Conservation (phyloP, 2,888 invertebrate species). For the Agonopterix subpropinquella region DNA sequence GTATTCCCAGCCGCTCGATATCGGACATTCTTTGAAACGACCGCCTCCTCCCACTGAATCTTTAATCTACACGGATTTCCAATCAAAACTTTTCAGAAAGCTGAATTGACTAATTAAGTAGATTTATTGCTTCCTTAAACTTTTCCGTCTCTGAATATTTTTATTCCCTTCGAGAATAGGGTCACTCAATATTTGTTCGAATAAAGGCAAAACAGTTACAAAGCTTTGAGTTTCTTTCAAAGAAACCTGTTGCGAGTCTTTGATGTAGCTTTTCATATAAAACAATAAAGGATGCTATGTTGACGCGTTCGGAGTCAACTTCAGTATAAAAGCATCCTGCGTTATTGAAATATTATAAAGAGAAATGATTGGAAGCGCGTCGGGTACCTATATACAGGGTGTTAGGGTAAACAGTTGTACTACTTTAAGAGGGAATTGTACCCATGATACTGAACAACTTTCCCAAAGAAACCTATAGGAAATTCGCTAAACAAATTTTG, state of each 20-base stretch:
- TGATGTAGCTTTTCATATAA: constrained; percentile 42
- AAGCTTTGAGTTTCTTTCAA: constrained; percentile 42
- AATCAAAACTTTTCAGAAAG: constrained; percentile 58
- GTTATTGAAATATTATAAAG: constrained; percentile 37
- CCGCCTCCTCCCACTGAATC: constrained; percentile 29
- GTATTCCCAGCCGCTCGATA: constrained; percentile 19
- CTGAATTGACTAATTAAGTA: constrained; percentile 65
- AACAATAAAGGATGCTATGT: constrained; percentile 33
- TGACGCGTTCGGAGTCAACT: constrained; percentile 24
- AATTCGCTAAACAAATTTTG: too few species aligned
- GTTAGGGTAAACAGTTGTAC: too few species aligned
- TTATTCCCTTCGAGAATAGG: constrained; percentile 33
- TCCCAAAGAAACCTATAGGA: too few species aligned
- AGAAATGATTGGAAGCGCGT: constrained; percentile 38
- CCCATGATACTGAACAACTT: too few species aligned
- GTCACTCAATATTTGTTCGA: constrained; percentile 52
- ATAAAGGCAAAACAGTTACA: constrained; percentile 13
- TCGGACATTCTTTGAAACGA: constrained; percentile 16
- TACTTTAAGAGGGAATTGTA: too few species aligned
- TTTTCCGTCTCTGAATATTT: constrained; percentile 51
- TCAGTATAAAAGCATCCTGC: constrained; percentile 29
- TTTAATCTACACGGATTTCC: constrained; percentile 34
- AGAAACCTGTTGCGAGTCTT: constrained; percentile 32
- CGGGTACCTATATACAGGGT: too few species aligned
- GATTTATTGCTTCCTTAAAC: constrained; percentile 65